phyloP scores from a whole-genome alignment of 2,113 vertebrate species.

The Xenus cinereus region DNA sequence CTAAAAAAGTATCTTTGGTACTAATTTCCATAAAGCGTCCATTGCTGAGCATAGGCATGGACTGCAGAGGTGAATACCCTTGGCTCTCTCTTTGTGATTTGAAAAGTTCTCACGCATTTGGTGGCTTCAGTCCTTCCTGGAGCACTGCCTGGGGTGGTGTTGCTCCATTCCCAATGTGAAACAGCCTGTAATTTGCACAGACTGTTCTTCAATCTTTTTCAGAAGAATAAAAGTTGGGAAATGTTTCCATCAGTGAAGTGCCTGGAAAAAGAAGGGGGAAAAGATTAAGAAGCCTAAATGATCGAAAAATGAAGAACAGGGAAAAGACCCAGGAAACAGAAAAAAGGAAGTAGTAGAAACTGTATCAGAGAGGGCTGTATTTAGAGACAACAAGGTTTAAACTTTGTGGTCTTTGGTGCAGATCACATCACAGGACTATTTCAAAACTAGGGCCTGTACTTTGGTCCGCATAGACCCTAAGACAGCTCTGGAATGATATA shows the following conservation, averaged over 20 bases:
- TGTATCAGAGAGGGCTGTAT: neutral
- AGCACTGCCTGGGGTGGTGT: neutral
- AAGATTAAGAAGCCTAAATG: neutral
- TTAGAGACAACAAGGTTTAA: neutral
- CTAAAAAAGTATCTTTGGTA: neutral
- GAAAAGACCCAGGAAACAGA: neutral
- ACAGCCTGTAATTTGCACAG: neutral
- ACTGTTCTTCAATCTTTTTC: neutral
- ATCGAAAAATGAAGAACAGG: neutral
- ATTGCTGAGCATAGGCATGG: neutral
- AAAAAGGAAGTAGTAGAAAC: neutral
- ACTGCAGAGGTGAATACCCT: neutral
- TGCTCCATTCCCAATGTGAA: neutral
- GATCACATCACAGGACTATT: neutral
- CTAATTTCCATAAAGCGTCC: neutral
- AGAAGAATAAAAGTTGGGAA: neutral
- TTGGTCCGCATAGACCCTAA: neutral
- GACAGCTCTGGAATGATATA: neutral
- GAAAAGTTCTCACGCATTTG: neutral
- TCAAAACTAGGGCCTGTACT: neutral
- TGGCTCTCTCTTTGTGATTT: neutral
- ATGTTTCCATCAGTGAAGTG: neutral
- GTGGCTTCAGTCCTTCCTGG: neutral
- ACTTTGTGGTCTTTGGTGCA: neutral
- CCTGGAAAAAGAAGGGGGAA: neutral